Base-by-base conservation (phyloP, 2,888 invertebrate genomes). In the Proisotoma minuta region DNA sequence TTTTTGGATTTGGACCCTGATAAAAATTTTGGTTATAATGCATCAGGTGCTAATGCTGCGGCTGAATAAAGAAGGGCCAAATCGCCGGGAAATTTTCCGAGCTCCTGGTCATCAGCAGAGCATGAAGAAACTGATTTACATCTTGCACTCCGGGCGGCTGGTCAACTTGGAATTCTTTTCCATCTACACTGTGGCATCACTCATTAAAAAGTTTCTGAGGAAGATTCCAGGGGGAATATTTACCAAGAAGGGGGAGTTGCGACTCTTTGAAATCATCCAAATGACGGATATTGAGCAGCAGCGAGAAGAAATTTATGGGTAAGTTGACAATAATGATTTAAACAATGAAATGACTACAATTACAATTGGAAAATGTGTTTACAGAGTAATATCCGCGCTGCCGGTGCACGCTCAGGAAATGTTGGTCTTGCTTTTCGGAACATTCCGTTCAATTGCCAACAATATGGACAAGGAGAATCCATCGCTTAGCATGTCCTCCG, bases 181-280 rank as follows among this genome's bases (percentile, higher is more conserved):
- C 68, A 94, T 97, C 67, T 96, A 97, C 80, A 98, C 98, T 26
- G 94, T 98, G 76, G 56, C 56, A 43, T 96, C 96, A 79, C 97
- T 98, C 65, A 83, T 98, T 68, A 98, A 98, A 82, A 97, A 96
- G 81, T 98, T 98, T 81, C 84, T 98, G 60, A 84, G 97, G 70
- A 96, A 96, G 83, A 87, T 98, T 75, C 97, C 97, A 18, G 94
- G 92, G 62, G 98, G 98, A 34, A 89, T 98, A 65, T 97, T 98
- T 81, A 95, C 97, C 0, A 84, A 87, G 29, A 89, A 90, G 59
- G 90, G 91, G 66, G 98, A 98, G 79, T 87, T 88, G 79, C 85
- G 88, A 73, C 82, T 98, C 64, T 94, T 98, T 78, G 84, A 88
- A 68, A 88, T 94, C 59, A 89, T 96, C 73, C 71, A 72, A 10